phyloP scores from a whole-genome alignment of 2,113 vertebrate genomes.

The Dicaeum eximium region DNA sequence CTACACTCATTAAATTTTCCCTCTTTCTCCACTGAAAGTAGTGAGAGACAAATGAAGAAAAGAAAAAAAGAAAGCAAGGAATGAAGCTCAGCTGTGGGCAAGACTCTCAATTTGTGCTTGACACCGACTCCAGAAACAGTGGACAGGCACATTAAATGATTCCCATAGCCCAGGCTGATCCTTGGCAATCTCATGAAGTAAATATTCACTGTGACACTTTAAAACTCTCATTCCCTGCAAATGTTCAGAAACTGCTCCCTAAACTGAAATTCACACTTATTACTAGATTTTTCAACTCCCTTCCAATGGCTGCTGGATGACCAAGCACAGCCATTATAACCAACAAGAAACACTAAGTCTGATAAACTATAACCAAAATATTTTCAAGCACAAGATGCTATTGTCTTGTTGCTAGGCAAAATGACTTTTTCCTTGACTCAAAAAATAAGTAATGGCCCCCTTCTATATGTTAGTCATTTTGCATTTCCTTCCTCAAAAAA shows the following conservation, averaged over 20 bases:
- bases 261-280: background rate
- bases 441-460: background rate
- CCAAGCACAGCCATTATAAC: background rate
- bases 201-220: background rate
- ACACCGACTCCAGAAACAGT: background rate
- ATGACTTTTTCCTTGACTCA: background rate
- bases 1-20: background rate
- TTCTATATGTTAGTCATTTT: constrained; percentile 17
- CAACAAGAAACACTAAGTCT: background rate
- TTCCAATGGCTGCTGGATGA: background rate
- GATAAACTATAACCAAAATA: background rate
- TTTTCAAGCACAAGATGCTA: background rate
- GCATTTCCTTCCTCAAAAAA: background rate
- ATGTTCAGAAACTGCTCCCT: background rate
- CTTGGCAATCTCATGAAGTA: background rate
- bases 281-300: background rate
- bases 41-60: background rate
- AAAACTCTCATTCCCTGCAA: background rate
- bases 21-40: background rate
- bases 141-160: background rate
- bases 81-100: background rate
- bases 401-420: background rate
- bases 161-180: background rate
- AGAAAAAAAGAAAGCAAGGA: background rate
- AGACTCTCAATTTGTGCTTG: background rate